Conservation (phyloP, 2,113 vertebrate species). For the Peromyscus californicus region DNA sequence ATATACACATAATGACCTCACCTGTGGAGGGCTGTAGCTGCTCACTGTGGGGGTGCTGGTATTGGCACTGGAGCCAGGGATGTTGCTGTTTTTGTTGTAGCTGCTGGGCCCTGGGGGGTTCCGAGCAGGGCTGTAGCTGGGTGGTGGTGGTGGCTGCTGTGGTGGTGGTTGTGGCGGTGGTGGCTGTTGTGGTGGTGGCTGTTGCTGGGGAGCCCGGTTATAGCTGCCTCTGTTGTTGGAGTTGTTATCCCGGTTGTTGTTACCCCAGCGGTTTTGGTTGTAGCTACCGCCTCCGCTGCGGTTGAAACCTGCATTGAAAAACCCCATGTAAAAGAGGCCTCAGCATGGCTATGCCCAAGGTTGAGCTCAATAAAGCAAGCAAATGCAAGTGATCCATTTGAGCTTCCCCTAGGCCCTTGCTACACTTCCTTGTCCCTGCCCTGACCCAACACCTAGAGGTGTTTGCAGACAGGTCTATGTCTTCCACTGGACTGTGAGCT, state of each 20-base stretch:
- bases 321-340: not conserved
- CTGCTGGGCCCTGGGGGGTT: slow-evolving; percentile 80
- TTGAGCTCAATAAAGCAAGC: not conserved
- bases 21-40: slow-evolving; percentile 89
- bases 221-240: slow-evolving; percentile 90
- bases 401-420: not conserved
- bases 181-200: slow-evolving; percentile 89
- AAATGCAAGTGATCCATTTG: not conserved
- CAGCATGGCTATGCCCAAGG: not conserved
- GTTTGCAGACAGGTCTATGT: not conserved
- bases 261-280: slow-evolving; percentile 93
- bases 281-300: slow-evolving; percentile 88
- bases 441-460: no score
- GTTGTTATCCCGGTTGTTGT: slow-evolving; percentile 89
- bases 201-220: slow-evolving; percentile 89
- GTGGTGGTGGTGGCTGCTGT: slow-evolving; percentile 83
- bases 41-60: slow-evolving; percentile 89
- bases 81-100: slow-evolving; percentile 88
- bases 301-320: slow-evolving; percentile 89
- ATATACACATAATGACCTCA: not conserved
- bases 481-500: not conserved
- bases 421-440: accelerated
- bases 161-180: slow-evolving; percentile 81
- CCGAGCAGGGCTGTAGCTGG: slow-evolving; percentile 78
- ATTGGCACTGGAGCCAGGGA: slow-evolving; percentile 85